Evolutionary conservation across 2,888 invertebrate genomes (phyloP).

Genomic region (Ormyrus pomaceus): DNA sequence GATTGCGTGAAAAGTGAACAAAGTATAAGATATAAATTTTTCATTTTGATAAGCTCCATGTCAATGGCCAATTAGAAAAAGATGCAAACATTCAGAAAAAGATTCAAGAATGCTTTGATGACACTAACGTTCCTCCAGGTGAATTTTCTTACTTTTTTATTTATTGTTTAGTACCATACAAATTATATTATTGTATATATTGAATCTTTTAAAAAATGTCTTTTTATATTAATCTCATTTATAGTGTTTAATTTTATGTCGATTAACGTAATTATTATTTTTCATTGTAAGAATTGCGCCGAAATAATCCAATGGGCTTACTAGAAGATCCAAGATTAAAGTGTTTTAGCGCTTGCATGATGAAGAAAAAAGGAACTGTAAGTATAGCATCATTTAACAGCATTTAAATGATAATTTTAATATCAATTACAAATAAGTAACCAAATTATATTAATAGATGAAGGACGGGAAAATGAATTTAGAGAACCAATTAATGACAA

Average conservation of each 20-base stretch:
- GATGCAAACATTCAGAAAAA: constrained; percentile 9
- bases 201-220: not conserved
- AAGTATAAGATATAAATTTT: not conserved
- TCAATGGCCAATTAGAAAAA: not conserved
- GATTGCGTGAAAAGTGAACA: no score
- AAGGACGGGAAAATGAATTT: no score
- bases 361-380: constrained; percentile 45
- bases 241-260: not conserved
- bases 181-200: no score
- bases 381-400: not conserved
- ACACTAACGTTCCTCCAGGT: constrained; percentile 31
- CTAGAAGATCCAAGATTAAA: constrained; percentile 35
- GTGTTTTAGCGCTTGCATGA: constrained; percentile 39
- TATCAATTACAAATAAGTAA: no score
- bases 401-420: no score
- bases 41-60: not conserved
- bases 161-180: no score
- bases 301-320: not conserved
- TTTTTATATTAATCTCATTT: not conserved
- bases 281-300: constrained; percentile 4
- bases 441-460: no score
- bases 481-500: no score
- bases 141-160: not conserved
- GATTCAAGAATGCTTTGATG: constrained; percentile 23
- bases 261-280: not conserved